A percentile compares a stretch with the other conserved stretches of the same genome.
Conservation (phyloP, 1,140 invertebrate genomes). For the Elymnias hypermnestra region DNA sequence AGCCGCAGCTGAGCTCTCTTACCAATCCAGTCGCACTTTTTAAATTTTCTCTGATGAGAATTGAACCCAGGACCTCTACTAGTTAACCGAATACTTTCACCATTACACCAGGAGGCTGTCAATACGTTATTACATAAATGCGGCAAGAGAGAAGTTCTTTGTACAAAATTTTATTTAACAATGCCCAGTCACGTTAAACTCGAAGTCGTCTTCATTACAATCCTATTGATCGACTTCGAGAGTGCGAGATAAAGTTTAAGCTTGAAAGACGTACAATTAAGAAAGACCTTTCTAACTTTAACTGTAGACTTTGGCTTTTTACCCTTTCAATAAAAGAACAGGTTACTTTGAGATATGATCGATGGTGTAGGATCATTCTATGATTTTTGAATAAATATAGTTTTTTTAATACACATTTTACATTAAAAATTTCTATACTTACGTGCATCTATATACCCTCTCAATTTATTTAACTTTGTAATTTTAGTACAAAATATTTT, state of each 20-base stretch:
- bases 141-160: not conserved
- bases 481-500: too few species aligned
- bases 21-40: too few species aligned
- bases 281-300: conserved; percentile 1
- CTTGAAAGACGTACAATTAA: conserved; percentile 9
- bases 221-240: conserved; percentile 14
- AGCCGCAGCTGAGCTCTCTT: too few species aligned
- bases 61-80: too few species aligned
- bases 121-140: not conserved
- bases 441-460: too few species aligned
- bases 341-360: not conserved
- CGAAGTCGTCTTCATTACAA: conserved; percentile 4
- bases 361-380: not conserved
- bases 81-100: too few species aligned
- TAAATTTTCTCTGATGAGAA: too few species aligned
- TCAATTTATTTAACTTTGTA: too few species aligned
- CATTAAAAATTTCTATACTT: not conserved
- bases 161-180: not conserved
- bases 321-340: not conserved
- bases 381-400: not conserved
- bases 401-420: not conserved
- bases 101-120: too few species aligned
- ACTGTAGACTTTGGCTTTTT: not conserved
- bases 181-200: not conserved
- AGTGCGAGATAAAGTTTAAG: conserved; percentile 12